These are phyloP conservation scores for Malacoraja senta DNA, from an alignment of 2,797 vertebrate genomes.

Conservation along the genomic window DNA sequence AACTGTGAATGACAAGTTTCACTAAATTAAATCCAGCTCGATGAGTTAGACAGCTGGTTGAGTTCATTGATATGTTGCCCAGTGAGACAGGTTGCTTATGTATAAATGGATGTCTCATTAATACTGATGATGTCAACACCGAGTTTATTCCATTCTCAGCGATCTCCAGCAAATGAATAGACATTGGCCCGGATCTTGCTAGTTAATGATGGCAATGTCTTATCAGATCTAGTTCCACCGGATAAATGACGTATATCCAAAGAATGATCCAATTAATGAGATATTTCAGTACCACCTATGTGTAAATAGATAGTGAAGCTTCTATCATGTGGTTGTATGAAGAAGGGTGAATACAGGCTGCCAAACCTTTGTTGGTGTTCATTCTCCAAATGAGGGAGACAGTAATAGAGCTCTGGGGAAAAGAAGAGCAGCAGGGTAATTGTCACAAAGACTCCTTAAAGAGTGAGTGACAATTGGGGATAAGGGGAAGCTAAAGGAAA, in stretches of 20 bases:
- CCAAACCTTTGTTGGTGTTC: background rate
- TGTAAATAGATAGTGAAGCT: background rate
- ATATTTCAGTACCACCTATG: background rate
- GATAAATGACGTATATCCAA: no score
- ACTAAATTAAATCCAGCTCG: background rate
- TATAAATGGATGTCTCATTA: conserved; percentile 10
- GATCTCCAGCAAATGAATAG: background rate
- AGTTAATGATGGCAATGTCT: no score
- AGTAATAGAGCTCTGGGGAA: background rate
- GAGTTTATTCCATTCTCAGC: background rate
- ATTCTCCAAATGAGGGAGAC: background rate
- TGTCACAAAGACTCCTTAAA: background rate
- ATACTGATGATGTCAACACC: conserved; percentile 16
- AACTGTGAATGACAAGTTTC: conserved; percentile 28
- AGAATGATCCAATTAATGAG: no score
- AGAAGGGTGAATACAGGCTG: background rate
- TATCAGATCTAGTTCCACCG: no score
- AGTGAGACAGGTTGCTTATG: background rate
- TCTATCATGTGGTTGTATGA: background rate
- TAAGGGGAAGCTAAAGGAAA: background rate
- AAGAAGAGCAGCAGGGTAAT: background rate
- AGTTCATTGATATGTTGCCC: background rate
- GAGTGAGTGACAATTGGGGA: background rate
- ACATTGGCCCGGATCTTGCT: no score
- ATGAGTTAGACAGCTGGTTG: background rate